These are phyloP conservation scores for Fabriciana adippe DNA, from an alignment of 2,888 invertebrate species.

Conservation along the genomic window DNA sequence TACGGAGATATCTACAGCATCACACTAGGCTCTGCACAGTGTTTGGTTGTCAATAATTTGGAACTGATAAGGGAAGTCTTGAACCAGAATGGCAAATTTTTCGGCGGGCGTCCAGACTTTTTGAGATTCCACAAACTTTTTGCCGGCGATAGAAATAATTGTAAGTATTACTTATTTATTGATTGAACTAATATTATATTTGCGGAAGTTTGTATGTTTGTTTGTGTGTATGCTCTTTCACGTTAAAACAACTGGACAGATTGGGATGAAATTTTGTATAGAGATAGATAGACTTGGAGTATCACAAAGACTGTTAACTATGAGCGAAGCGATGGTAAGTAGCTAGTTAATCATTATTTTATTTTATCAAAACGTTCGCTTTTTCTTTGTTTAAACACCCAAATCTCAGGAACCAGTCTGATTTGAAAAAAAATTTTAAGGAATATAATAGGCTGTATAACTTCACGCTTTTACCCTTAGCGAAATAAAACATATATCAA, in stretches of 20 bases:
- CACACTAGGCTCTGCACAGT: conserved; percentile 85
- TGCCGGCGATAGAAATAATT: conserved; percentile 92
- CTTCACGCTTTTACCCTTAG: no score
- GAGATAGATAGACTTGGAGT: no score
- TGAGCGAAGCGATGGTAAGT: no score
- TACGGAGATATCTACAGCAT: conserved; percentile 89
- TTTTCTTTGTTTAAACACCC: no score
- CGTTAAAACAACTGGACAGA: background rate
- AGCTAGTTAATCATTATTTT: no score
- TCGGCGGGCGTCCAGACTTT: conserved; percentile 92
- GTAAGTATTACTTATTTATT: conserved; percentile 83
- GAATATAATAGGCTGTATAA: no score
- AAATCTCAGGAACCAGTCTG: no score
- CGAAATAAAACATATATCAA: no score
- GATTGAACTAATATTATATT: background rate
- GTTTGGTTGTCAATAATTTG: conserved; percentile 89
- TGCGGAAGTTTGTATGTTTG: background rate
- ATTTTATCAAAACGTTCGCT: no score
- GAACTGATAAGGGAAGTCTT: conserved; percentile 88
- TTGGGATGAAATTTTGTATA: background rate
- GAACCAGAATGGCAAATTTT: conserved; percentile 90
- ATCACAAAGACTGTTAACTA: background rate
- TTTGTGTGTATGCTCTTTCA: background rate
- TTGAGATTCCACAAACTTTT: conserved; percentile 90
- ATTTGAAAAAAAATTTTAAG: no score